Base-by-base conservation (phyloP, 2,888 invertebrate genomes). In the Lasioglossum malachurum region DNA sequence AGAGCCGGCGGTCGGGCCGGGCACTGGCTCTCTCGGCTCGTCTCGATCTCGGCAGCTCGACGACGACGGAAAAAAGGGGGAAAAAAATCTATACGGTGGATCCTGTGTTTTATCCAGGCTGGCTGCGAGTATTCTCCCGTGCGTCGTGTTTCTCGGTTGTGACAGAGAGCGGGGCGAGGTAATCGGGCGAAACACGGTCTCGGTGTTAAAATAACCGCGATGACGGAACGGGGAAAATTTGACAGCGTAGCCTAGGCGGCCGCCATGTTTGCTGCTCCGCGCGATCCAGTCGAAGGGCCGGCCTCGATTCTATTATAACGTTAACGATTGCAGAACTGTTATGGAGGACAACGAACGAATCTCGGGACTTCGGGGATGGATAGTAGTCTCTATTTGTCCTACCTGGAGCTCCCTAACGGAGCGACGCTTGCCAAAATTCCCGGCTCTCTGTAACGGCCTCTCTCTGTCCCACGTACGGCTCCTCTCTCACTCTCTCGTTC, bases 321-420 rank as follows among this genome's bases (percentile, higher is more conserved):
- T 81, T 64, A 41, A 71, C 71, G 71, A 71, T 38, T 69, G 19
- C 35, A 49, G 46, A 38, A 31, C 19, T 23, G 12, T n/a, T n/a
- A 35, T n/a, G 72, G 75, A n/a, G 75, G 75, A n/a, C 2, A 35
- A 10, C 75, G 3, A 74, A 41, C 75, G 53, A 35, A 73, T 31
- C 41, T 23, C n/a, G n/a, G 69, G 10, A 38, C 4, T n/a, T 4
- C 12, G 27, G 1, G 38, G 41, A 41, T 49, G 10, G 78, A 67
- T 23, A 12, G 31, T 31, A 44, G 75, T 27, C 64, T n/a, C 60
- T 35, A 19, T 83, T 74, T n/a, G 46, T 83, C 83, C 49, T 93
- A 94, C 93, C 93, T 93, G 90, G 90, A 88, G 94, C 93, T 94
- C 93, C 92, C 90, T 88, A 83, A 90, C 90, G 93, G 93, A 93